Evolutionary conservation across 92 coral and sea anemone genomes (phyloP), one percentile per base, ranked within the genome.

Genomic region (Parazoanthus swiftii): DNA sequence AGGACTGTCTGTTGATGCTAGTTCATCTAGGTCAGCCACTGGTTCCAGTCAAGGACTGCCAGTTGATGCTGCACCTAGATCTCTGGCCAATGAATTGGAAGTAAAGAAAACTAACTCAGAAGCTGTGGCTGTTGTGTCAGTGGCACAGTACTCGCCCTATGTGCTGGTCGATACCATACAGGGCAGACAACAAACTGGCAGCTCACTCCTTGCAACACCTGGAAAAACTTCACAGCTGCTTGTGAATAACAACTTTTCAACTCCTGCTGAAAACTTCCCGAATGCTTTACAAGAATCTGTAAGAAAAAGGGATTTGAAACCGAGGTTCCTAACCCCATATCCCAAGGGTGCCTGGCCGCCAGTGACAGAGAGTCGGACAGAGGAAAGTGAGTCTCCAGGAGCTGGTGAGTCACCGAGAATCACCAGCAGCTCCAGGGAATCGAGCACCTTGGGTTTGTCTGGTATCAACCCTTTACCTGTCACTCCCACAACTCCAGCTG

Each of bases 311-410:
- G 39, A 23, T 36, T 71, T 54, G 44, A 84, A 72, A 48, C 87
- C 87, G n/a, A 84, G 79, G 36, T 71, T 84, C 70, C 68, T 84
- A 21, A 84, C 87, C 11, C 87, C 87, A 20, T 84, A 44, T 39
- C 87, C 87, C 14, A 84, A 84, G 58, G 79, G 87, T 0, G 79
- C 79, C 10, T 84, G 77, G 79, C 63, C 4, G 26, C 79, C 68
- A 7, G 75, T 44, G 44, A 25, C 67, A 26, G 79, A 76, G n/a
- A 2, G 54, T n/a, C 54, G 10, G 43, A 9, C 80, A 42, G 48
- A 70, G 6, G 42, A 84, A 73, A 6, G 26, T 29, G 79, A 71
- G 23, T 15, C 46, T 70, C 35, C 74, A 5, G 46, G 48, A 36
- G 11, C 14, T 15, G 14, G 11, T 33, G 42, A 84, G 25, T 48